Evolutionary conservation across 1,140 invertebrate species (phyloP), one percentile per base, ranked within the genome.

Genomic region (Neodiprion lecontei): DNA sequence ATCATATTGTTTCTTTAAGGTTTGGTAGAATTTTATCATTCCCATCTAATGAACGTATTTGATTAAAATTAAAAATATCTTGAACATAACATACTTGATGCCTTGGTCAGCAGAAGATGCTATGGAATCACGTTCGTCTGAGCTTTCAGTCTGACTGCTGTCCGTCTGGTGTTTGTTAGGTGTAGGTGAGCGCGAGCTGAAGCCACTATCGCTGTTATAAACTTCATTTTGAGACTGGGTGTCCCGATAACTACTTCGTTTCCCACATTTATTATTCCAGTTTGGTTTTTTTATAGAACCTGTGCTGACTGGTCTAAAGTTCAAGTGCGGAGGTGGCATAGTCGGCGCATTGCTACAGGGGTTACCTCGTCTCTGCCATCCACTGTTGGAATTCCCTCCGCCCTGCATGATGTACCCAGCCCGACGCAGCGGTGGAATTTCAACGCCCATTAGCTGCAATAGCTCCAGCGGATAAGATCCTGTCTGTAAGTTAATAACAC

Each of bases 71-170:
- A 14, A 65, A 65, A 14, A 17, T 65, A 40, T 40, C 1, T 40
- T 40, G 2, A 48, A 68, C 53, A 67, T 69, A 74, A 81, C 80
- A 28, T 77, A 87, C 85, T 86, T 86, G 72, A 81, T 80, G 11
- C 70, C 78, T 48, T 82, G 83, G 40, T 87, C 85, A 9, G 82
- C 76, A 8, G 79, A 79, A 47, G 86, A 88, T 72, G 79, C 74
- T 14, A 86, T 73, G 28, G 86, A 89, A 67, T 89, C 87, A n/a
- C 82, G 80, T 72, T 89, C 88, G 66, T 89, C 87, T 23, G 84
- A 88, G 74, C 82, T 87, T 75, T 88, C 87, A 21, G 84, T 85
- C 72, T 83, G 79, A 77, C 81, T 87, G 77, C 82, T 82, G 50
- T 85, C 84, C 8, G 77, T 77, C 9, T 83, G 82, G 69, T 83